phyloP scores from a whole-genome alignment of 2,797 vertebrate species.

The Hypotaenidia okinawae region DNA sequence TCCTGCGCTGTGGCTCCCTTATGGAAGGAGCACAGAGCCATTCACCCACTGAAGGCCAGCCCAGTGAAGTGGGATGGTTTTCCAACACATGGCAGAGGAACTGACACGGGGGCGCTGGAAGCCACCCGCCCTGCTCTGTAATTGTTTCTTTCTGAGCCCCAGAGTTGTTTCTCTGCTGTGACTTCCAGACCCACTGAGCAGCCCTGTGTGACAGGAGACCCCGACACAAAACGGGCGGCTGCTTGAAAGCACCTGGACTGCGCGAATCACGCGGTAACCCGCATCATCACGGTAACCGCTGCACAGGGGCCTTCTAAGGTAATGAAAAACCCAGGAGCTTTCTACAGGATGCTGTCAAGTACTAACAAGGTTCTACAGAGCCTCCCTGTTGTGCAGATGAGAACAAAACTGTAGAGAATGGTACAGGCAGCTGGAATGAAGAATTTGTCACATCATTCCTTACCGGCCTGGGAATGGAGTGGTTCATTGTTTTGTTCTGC shows the following conservation, averaged over 20 bases:
- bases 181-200: background rate
- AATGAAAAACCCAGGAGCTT: background rate
- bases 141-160: background rate
- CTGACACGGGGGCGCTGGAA: background rate
- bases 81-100: background rate
- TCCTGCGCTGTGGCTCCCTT: background rate
- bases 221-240: background rate
- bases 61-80: background rate
- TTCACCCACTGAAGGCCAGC: background rate
- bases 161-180: background rate
- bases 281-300: too few species aligned
- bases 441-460: background rate
- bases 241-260: background rate
- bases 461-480: constrained; percentile 77
- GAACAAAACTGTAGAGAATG: background rate
- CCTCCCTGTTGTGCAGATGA: background rate
- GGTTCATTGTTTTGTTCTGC: constrained; percentile 86
- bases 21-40: background rate
- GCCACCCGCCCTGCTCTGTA: background rate
- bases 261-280: background rate
- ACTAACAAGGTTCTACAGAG: background rate
- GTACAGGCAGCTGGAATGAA: background rate
- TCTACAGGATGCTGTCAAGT: background rate
- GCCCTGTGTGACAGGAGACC: background rate
- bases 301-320: too few species aligned